Conservation (phyloP, 2,888 invertebrate genomes). For the Neelides folsomi region DNA sequence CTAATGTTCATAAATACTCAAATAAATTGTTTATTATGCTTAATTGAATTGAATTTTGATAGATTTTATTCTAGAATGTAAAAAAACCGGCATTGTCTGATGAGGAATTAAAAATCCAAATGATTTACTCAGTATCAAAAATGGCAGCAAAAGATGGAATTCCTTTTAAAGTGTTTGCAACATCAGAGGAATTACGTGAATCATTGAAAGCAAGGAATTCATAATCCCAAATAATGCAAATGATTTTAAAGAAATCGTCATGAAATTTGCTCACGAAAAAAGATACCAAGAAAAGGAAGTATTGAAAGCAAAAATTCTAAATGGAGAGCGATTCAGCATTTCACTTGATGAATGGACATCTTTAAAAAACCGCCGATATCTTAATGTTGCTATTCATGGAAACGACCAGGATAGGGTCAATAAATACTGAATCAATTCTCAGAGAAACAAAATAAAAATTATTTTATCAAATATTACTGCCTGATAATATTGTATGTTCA, state of each 20-base stretch:
- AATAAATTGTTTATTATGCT: too few relatives aligned
- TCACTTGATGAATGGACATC: constrained; percentile 11
- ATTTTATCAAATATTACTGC: too few relatives aligned
- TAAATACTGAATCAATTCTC: constrained; percentile 3
- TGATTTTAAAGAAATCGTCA: neutral
- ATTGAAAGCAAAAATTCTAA: too few relatives aligned
- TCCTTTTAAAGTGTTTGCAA: constrained; percentile 1
- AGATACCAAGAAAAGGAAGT: too few relatives aligned
- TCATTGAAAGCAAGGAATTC: constrained; percentile 1
- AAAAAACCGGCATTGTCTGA: too few relatives aligned
- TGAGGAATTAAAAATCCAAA: too few relatives aligned
- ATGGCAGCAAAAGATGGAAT: constrained; percentile 7
- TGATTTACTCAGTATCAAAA: too few relatives aligned
- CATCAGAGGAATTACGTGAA: constrained; percentile 6
- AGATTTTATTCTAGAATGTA: too few relatives aligned
- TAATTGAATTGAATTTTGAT: too few relatives aligned
- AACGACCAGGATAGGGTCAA: neutral
- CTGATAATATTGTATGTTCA: constrained; percentile 5
- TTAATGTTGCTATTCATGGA: constrained; percentile 3
- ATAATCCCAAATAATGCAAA: constrained; percentile 1
- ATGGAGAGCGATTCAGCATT: constrained; percentile 3
- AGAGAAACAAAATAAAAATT: too few relatives aligned
- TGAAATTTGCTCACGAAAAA: neutral
- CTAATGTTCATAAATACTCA: too few relatives aligned
- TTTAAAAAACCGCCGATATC: neutral